Base-by-base conservation (phyloP, 1,140 invertebrate genomes). In the Protaetia brevitarsis region DNA sequence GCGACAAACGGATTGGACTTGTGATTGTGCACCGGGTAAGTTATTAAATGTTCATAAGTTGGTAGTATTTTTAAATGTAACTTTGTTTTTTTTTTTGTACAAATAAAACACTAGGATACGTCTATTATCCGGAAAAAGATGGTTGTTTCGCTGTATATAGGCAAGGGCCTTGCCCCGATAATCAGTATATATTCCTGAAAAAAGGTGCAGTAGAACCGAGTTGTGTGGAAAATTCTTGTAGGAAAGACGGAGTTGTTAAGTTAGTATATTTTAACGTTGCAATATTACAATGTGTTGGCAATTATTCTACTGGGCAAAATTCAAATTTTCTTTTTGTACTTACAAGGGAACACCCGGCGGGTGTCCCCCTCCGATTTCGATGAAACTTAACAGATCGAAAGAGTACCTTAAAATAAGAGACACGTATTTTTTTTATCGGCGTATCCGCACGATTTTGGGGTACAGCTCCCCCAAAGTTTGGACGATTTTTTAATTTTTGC, bases 11-110 rank as follows among this genome's bases (percentile, higher is more conserved):
- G 81, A 85, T 68, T 86, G 86, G 84, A 82, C 87, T 21, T 90
- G 88, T 66, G 88, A 89, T 66, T 90, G 88, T 72, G 83, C 79
- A 64, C 80, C 83, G 66, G 81, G 85, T 86, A 74, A 79, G 37
- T n/a, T n/a, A n/a, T n/a, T 28, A 13, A 62, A 65, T 34, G 16
- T 19, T 11, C 45, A 3, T 19, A 26, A 2, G 41, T 51, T 23
- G 26, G 41, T 51, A 23, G 5, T 34, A 34, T 8, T 1, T 34
- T 34, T 34, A 34, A 2, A 34, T 34, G 8, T 8, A 11, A 34
- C 1, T 34, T 34, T 34, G 31, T 34, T 5, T 34, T 8, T 6
- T 34, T 11, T 11, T 1, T 34, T n/a, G 5, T 1, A 37, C 10
- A 37, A 2, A 27, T 45, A 61, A 62, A 36, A 65, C 7, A 60